Evolutionary conservation across 1,140 invertebrate species (phyloP).

Genomic region (Magallana ariakensis): DNA sequence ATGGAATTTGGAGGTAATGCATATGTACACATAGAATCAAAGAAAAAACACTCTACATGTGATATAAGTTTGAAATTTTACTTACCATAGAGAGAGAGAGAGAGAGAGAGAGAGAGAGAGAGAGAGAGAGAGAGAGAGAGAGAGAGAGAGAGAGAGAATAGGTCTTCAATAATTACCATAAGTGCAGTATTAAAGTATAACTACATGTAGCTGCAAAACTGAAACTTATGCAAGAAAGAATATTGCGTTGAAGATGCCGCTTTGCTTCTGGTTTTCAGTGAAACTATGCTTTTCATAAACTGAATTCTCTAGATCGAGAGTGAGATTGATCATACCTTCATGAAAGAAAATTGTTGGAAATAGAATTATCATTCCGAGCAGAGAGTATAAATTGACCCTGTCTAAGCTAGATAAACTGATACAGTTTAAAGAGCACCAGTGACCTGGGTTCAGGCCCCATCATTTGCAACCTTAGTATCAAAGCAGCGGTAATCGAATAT

Average conservation of each 20-base stretch:
- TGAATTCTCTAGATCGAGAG: not conserved
- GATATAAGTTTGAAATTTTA: too few relatives aligned
- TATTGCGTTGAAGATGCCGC: not conserved
- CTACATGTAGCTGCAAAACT: too few relatives aligned
- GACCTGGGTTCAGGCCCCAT: slow-evolving; percentile 77
- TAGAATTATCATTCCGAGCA: slow-evolving; percentile 70
- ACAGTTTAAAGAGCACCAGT: slow-evolving; percentile 80
- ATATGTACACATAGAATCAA: too few relatives aligned
- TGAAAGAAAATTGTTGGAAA: slow-evolving; percentile 63
- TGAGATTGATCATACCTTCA: not conserved
- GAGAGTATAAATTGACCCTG: slow-evolving; percentile 70
- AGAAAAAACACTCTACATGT: too few relatives aligned
- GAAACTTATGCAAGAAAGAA: not conserved
- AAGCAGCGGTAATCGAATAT: slow-evolving; percentile 70
- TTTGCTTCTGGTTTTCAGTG: not conserved
- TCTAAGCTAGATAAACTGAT: slow-evolving; percentile 50
- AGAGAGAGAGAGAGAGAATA: too few relatives aligned
- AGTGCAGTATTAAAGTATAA: too few relatives aligned
- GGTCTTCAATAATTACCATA: too few relatives aligned
- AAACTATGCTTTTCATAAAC: not conserved
- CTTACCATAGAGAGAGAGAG: too few relatives aligned
- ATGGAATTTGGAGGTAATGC: too few relatives aligned
- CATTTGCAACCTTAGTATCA: slow-evolving; percentile 75
- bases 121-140: too few relatives aligned
- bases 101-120: too few relatives aligned